Evolutionary conservation across 2,888 invertebrate genomes (phyloP).

Genomic region (Gasteruption jaculator): DNA sequence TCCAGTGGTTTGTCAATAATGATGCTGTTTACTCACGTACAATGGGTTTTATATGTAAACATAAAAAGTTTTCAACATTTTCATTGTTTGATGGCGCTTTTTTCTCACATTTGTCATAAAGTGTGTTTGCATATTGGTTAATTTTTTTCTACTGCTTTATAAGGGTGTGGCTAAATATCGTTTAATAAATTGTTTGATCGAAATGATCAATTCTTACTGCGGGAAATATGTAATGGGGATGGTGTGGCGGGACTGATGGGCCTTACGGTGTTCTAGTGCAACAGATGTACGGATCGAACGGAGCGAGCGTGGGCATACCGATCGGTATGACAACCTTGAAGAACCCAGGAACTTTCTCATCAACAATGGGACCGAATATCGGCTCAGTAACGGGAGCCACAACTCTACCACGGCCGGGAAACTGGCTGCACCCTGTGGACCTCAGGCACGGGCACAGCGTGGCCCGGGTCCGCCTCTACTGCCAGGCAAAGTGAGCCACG

Average conservation of each 20-base stretch:
- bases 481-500: constrained; percentile 66
- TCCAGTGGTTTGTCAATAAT: no score
- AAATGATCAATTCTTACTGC: no score
- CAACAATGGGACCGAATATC: constrained; percentile 55
- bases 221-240: constrained; percentile 27
- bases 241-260: constrained; percentile 45
- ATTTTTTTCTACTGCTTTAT: no score
- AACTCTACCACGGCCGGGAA: constrained; percentile 69
- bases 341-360: constrained; percentile 58
- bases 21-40: no score
- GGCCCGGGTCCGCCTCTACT: constrained; percentile 72
- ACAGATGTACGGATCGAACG: constrained; percentile 73
- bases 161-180: no score
- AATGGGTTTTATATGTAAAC: no score
- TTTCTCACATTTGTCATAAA: no score
- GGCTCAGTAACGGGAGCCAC: constrained; percentile 51
- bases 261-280: constrained; percentile 62
- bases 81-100: no score
- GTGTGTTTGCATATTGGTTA: no score
- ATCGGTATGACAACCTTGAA: constrained; percentile 49
- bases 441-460: constrained; percentile 69
- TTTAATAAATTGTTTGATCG: no score
- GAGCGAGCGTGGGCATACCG: constrained; percentile 55
- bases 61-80: no score
- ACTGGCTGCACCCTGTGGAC: constrained; percentile 95